Evolutionary conservation across 2,113 vertebrate species (phyloP).

Genomic region (Irena cyanogastra): DNA sequence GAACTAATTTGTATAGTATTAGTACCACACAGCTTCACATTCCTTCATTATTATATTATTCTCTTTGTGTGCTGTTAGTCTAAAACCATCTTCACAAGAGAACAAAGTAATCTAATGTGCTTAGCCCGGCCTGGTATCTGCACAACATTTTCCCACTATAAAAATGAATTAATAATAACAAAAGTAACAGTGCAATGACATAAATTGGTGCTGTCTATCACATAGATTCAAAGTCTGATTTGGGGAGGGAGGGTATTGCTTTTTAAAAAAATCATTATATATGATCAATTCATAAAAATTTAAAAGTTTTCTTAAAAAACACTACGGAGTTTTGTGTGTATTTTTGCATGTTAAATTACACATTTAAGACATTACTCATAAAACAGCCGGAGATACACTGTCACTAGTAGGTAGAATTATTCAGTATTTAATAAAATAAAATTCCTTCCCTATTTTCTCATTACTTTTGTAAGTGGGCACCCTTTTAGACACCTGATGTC

Average conservation of each 20-base stretch:
- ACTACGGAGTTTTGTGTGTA: rapidly evolving
- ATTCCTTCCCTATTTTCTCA: neutral
- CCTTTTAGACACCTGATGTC: rapidly evolving
- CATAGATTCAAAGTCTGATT: neutral
- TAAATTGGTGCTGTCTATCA: neutral
- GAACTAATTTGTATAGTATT: neutral
- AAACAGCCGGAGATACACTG: neutral
- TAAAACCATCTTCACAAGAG: neutral
- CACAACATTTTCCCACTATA: neutral
- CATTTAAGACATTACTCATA: neutral
- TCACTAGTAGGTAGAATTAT: neutral
- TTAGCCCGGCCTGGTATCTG: neutral
- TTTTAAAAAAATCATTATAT: neutral
- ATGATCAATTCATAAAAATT: neutral
- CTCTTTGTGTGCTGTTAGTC: neutral
- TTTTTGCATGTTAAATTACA: neutral
- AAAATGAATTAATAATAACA: neutral
- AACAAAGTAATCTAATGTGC: neutral
- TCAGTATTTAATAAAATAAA: neutral
- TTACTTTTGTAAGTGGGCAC: neutral
- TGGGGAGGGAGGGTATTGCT: rapidly evolving
- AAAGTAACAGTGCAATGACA: neutral
- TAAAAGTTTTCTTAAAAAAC: neutral
- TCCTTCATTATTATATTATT: neutral
- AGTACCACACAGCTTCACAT: neutral